Evolutionary conservation across 2,797 vertebrate species (phyloP), one percentile per base, ranked within the genome.

Genomic region (Botia almorhae): DNA sequence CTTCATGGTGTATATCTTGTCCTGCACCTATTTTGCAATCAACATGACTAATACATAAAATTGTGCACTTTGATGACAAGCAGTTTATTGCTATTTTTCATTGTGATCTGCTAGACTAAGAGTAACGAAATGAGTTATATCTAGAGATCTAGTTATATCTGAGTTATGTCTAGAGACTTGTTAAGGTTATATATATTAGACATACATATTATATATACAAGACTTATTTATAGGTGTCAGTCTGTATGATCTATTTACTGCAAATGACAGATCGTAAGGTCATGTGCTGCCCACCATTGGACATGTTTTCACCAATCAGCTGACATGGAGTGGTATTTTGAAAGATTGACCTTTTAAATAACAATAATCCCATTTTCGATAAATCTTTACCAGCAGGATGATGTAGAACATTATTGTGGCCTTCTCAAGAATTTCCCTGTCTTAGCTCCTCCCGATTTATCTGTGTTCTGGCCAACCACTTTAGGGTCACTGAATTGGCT

Each of bases 401-500:
- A 50, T 76, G 74, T 19, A n/a, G 29, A 65, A 65, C 63, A 43
- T 43, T 19, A 53, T 51, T 74, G 74, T 55, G 60, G 74, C 71
- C 71, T 78, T 46, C 43, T 46, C 81, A 56, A 23, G 36, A 76
- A 84, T 56, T 16, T 60, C 56, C 21, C 12, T 81, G 84, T 82
- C 89, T 87, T 69, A 78, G 75, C 79, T 86, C 80, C 86, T 83
- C 78, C 82, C 84, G 83, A 75, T 86, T 91, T 89, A 82, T 87
- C 82, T 84, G 82, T 3, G 36, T 78, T 86, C 85, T 80, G 50
- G 86, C 83, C 88, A 89, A 91, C 88, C 82, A 84, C 84, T 90
- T 89, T 88, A 89, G 88, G 50, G 21, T 1, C 88, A 86, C 90
- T 90, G 89, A 90, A 90, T 90, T 89, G 88, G 85, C 84, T 60